A percentile compares a stretch with the other conserved stretches of the same genome.
Conservation (phyloP, 2,113 vertebrate species). For the Ailuropoda melanoleuca region DNA sequence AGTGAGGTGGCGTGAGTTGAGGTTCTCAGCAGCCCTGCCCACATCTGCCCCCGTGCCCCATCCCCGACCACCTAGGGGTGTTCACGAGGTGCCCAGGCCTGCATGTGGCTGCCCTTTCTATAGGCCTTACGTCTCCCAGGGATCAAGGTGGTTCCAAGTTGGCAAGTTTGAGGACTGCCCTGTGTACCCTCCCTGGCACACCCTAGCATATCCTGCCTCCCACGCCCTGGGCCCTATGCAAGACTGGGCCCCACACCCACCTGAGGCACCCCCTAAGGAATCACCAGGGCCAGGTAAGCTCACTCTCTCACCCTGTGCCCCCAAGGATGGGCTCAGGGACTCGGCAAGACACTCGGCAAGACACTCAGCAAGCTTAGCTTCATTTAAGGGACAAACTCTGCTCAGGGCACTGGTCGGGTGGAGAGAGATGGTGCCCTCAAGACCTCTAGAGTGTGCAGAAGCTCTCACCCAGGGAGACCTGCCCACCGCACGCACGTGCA, state of each 20-base stretch:
- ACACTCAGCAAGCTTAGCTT: neutral
- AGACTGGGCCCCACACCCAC: neutral
- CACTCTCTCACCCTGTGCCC: neutral
- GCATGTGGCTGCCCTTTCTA: neutral
- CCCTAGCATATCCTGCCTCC: neutral
- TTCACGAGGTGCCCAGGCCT: neutral
- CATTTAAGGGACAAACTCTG: neutral
- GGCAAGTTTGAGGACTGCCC: neutral
- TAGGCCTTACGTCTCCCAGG: neutral
- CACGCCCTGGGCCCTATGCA: neutral
- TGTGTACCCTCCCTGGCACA: neutral
- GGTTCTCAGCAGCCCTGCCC: neutral
- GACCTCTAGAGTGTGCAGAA: too few species aligned
- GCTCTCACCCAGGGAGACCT: neutral
- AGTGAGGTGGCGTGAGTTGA: fast-evolving
- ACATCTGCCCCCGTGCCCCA: fast-evolving
- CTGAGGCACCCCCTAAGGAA: neutral
- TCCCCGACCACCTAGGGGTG: neutral
- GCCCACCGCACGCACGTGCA: fast-evolving
- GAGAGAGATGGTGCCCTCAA: neutral
- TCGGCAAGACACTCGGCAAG: too few species aligned
- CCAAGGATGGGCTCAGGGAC: neutral
- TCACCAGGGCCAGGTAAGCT: neutral
- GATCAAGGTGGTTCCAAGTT: neutral
- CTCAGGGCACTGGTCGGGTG: neutral